A percentile compares a stretch with the other conserved stretches of the same genome.
phyloP scores from a whole-genome alignment of 2,797 vertebrate species.

The Lutjanus argentimaculatus region DNA sequence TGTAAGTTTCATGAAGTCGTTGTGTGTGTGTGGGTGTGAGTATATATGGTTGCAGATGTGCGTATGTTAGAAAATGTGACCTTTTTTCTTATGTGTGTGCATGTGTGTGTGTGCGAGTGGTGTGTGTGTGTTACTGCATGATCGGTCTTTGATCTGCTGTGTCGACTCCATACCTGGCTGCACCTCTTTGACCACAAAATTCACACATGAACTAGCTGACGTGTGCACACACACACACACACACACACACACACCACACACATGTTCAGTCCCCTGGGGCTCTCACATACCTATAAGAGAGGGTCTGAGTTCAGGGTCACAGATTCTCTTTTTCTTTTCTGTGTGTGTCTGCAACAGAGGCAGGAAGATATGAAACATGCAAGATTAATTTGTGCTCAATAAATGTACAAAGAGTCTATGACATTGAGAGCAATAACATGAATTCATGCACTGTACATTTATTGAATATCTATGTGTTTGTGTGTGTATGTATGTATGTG shows the following conservation, averaged over 20 bases:
- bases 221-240: neutral
- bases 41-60: neutral
- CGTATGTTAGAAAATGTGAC: no score
- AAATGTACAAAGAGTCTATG: constrained; percentile 26
- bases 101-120: neutral
- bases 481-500: neutral
- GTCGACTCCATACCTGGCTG: constrained; percentile 8
- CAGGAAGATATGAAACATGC: constrained; percentile 1
- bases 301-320: neutral
- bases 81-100: neutral
- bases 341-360: neutral
- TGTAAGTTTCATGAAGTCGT: neutral
- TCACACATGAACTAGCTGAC: constrained; percentile 17
- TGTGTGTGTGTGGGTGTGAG: neutral
- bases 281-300: neutral
- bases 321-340: neutral
- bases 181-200: neutral
- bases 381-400: constrained; percentile 21
- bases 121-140: neutral
- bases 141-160: constrained; percentile 23
- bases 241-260: neutral
- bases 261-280: neutral
- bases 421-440: constrained; percentile 26
- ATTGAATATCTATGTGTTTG: constrained; percentile 33
- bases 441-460: constrained; percentile 28